phyloP scores from a whole-genome alignment of 1,140 invertebrate genomes.

The Trachymyrmex cornetzi region DNA sequence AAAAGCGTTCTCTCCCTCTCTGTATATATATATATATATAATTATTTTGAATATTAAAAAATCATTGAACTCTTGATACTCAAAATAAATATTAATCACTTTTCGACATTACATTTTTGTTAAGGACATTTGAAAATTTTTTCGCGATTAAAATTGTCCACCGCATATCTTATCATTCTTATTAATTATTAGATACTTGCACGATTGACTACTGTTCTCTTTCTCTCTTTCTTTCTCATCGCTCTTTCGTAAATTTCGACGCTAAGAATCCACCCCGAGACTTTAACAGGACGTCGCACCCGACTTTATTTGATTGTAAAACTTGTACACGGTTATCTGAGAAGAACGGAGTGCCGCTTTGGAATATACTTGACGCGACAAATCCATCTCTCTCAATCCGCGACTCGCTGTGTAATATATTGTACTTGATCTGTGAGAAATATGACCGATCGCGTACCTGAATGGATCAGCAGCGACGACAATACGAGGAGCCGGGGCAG shows the following conservation, averaged over 20 bases:
- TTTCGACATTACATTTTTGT: too few species aligned
- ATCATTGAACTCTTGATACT: too few species aligned
- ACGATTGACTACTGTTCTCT: not conserved
- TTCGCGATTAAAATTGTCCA: too few species aligned
- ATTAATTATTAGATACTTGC: not conserved
- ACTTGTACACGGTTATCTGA: not conserved
- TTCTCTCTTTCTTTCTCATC: not conserved
- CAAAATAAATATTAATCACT: too few species aligned
- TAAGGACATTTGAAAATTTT: too few species aligned
- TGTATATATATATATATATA: too few species aligned
- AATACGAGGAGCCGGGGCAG: slow-evolving; percentile 61
- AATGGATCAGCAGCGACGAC: slow-evolving; percentile 60
- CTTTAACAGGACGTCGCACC: not conserved
- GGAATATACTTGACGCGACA: not conserved
- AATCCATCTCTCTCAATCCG: slow-evolving; percentile 22
- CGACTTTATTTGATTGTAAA: slow-evolving; percentile 8
- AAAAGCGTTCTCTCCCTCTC: too few species aligned
- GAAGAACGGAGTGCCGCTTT: not conserved
- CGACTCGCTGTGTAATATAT: not conserved
- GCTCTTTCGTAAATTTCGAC: not conserved
- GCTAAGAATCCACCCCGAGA: not conserved
- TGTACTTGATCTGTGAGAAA: not conserved
- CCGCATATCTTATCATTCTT: too few species aligned
- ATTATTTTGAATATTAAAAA: too few species aligned
- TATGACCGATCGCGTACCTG: slow-evolving; percentile 65